Conservation (phyloP, 2,113 vertebrate species). For the Salvelinus fontinalis region DNA sequence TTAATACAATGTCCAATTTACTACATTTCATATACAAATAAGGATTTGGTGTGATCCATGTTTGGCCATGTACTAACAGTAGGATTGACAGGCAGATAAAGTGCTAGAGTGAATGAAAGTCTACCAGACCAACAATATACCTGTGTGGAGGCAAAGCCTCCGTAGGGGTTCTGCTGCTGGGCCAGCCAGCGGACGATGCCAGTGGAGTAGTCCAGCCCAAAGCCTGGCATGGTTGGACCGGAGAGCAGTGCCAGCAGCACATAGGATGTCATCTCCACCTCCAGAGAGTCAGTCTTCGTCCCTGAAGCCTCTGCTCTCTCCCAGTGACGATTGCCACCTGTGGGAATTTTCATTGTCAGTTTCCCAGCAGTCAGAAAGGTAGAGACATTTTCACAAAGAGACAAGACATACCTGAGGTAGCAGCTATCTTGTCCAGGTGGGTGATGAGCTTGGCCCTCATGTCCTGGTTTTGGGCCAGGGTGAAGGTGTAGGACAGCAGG, state of each 20-base stretch:
- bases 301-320: slow-evolving; percentile 36
- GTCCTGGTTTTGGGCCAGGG: slow-evolving; percentile 75
- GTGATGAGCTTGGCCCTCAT: slow-evolving; percentile 66
- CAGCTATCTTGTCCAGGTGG: slow-evolving; percentile 51
- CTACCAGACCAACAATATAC: slow-evolving; percentile 53
- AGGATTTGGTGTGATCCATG: too few relatives aligned
- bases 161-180: slow-evolving; percentile 81
- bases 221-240: slow-evolving; percentile 50
- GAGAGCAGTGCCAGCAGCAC: slow-evolving; percentile 75
- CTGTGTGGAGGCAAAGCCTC: slow-evolving; percentile 86
- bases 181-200: slow-evolving; percentile 79
- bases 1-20: too few relatives aligned
- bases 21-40: too few relatives aligned
- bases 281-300: slow-evolving; percentile 64
- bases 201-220: slow-evolving; percentile 66
- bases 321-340: slow-evolving; percentile 70
- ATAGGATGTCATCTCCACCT: slow-evolving; percentile 82
- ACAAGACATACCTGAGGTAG: slow-evolving; percentile 6
- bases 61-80: too few relatives aligned
- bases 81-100: background rate
- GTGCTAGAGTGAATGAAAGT: too few relatives aligned
- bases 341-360: background rate
- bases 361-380: too few relatives aligned
- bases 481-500: slow-evolving; percentile 84
- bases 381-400: too few relatives aligned